phyloP scores from a whole-genome alignment of 2,888 invertebrate genomes.

The Drosophila mimetica region DNA sequence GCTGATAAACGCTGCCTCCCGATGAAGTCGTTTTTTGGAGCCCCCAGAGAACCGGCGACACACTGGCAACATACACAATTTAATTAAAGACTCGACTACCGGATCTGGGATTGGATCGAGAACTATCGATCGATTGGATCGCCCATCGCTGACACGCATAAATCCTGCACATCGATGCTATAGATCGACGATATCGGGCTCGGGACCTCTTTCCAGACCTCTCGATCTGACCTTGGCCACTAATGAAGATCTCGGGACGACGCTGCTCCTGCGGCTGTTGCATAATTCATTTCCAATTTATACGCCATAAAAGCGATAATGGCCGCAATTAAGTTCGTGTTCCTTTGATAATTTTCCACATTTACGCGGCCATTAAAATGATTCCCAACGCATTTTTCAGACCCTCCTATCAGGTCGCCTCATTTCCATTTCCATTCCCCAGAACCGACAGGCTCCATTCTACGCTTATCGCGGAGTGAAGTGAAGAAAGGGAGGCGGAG shows the following conservation, averaged over 20 bases:
- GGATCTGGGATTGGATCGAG: slow-evolving; percentile 23
- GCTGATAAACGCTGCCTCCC: slow-evolving; percentile 56
- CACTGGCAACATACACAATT: slow-evolving; percentile 72
- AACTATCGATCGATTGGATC: slow-evolving; percentile 43
- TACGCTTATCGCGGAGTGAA: slow-evolving; percentile 55
- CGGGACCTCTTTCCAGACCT: background rate
- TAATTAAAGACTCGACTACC: slow-evolving; percentile 73
- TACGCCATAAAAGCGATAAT: slow-evolving; percentile 76
- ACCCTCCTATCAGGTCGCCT: slow-evolving; percentile 56
- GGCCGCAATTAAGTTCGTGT: slow-evolving; percentile 80
- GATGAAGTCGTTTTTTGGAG: slow-evolving; percentile 61
- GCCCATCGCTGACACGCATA: slow-evolving; percentile 54
- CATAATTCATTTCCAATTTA: slow-evolving; percentile 80
- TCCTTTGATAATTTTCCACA: slow-evolving; percentile 78
- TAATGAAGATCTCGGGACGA: slow-evolving; percentile 60
- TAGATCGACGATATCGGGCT: background rate
- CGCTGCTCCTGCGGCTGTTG: slow-evolving; percentile 46
- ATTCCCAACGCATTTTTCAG: slow-evolving; percentile 72
- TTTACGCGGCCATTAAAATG: slow-evolving; percentile 77
- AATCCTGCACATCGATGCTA: slow-evolving; percentile 44
- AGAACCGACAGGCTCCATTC: slow-evolving; percentile 2
- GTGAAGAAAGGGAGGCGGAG: slow-evolving; percentile 53
- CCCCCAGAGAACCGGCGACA: slow-evolving; percentile 10
- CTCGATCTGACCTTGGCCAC: slow-evolving; percentile 35
- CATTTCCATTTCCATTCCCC: slow-evolving; percentile 62